These are phyloP conservation scores for Eupithecia tripunctaria DNA, from an alignment of 2,888 invertebrate species.

Conservation along the genomic window DNA sequence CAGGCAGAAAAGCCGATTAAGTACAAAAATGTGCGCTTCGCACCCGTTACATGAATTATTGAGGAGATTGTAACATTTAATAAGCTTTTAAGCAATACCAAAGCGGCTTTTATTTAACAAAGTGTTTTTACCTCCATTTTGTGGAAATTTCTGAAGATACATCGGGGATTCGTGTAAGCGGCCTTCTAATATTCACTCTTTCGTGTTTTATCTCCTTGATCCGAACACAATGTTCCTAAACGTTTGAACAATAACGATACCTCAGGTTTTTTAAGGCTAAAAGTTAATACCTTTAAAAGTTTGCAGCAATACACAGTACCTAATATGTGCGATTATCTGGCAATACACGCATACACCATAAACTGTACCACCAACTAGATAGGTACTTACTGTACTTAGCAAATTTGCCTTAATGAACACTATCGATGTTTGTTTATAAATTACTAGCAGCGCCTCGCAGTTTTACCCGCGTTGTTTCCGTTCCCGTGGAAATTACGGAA, in stretches of 20 bases:
- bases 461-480: too few species aligned
- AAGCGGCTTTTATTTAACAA: slow-evolving; percentile 2
- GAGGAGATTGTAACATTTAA: neutral
- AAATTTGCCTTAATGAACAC: too few species aligned
- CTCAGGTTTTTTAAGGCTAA: neutral
- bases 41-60: slow-evolving; percentile 2
- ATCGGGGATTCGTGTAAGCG: slow-evolving; percentile 15
- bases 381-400: too few species aligned
- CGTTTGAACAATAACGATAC: slow-evolving; percentile 17
- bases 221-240: slow-evolving; percentile 19
- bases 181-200: slow-evolving; percentile 20
- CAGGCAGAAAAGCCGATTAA: neutral
- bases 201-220: slow-evolving; percentile 27
- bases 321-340: neutral
- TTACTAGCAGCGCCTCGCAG: too few species aligned
- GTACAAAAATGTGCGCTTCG: neutral
- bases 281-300: neutral
- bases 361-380: too few species aligned
- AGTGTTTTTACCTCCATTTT: slow-evolving; percentile 13
- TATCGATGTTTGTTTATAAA: too few species aligned
- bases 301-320: neutral
- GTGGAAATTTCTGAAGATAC: slow-evolving; percentile 16
- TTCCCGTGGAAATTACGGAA: too few species aligned
- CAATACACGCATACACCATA: neutral
- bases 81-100: neutral